Base-by-base conservation (phyloP, 37 sponge, comb jelly and placozoan species). In the Oscarella lobularis region DNA sequence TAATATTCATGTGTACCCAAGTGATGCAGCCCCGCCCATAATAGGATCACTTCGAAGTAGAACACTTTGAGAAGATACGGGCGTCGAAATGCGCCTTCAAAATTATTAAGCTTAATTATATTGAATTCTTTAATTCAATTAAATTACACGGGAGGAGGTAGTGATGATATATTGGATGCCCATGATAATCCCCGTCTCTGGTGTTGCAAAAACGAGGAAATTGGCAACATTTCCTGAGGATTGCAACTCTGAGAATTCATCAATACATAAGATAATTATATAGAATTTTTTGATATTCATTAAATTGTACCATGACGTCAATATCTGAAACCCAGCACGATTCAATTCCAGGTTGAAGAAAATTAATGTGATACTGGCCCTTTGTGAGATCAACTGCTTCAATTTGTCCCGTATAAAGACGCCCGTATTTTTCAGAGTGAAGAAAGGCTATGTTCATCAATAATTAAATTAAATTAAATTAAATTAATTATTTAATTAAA, bases 321-420 rank as follows among this genome's bases (percentile, higher is more conserved):
- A 81, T 87, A 66, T 91, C 92, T 0, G 82, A 41, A 5, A 91
- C 66, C 39, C 75, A 65, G 35, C 86, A 85, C 33, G 85, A 86
- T 9, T 85, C 92, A 1, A 91, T 36, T 31, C 85, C 84, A 0
- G 88, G 95, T 67, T 87, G 74, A 39, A 90, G 91, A 74, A 94
- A 94, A 31, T 86, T 84, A 36, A 94, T 85, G 73, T 84, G 80
- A 73, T 94, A 94, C 30, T 79, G 75, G 39, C 86, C 78, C 20
- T 40, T 80, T 14, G 73, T 60, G n/a, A 83, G 82, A 38, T 87
- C 84, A 48, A 94, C 91, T 30, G 95, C 95, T 35, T 94, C 95
- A 2, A 94, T 75, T 55, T 71, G 79, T 0, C 95, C 95, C 6
- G 86, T 84, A 81, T 80, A 90, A 68, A 90, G 87, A 33, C 88